Evolutionary conservation across 2,888 invertebrate species (phyloP).

Genomic region (Xestoiulus laeticollis): DNA sequence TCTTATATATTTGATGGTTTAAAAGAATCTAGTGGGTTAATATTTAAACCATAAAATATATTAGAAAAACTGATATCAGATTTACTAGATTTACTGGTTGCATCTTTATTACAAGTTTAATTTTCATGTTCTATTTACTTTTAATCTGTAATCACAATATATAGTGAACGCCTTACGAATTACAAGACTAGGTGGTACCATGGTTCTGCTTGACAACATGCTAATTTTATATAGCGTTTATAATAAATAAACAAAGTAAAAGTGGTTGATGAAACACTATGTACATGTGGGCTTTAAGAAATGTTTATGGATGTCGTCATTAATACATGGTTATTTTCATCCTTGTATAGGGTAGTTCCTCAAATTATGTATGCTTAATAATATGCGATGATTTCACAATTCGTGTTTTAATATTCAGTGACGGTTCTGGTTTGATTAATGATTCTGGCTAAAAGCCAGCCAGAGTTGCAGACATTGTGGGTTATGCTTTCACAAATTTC

Average conservation of each 20-base stretch:
- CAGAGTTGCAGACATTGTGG: neutral
- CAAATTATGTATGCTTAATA: neutral
- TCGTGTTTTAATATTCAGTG: neutral
- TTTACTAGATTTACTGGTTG: no score
- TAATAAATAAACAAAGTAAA: neutral
- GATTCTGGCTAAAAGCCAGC: neutral
- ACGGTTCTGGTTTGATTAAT: conserved; percentile 5
- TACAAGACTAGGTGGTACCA: no score
- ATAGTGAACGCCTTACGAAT: no score
- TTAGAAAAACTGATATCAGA: no score
- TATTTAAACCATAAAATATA: no score
- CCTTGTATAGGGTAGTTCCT: neutral
- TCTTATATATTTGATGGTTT: no score
- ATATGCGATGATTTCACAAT: neutral
- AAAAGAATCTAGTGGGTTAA: no score
- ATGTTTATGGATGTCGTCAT: neutral
- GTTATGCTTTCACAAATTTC: no score
- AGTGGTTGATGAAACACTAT: neutral
- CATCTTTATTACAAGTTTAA: no score
- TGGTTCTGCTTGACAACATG: no score
- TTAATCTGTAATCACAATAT: no score
- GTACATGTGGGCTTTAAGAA: neutral
- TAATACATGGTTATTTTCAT: neutral
- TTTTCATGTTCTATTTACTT: no score
- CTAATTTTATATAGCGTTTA: neutral